phyloP scores from a whole-genome alignment of 37 sponge, comb jelly and placozoan species.

The Spongilla lacustris region DNA sequence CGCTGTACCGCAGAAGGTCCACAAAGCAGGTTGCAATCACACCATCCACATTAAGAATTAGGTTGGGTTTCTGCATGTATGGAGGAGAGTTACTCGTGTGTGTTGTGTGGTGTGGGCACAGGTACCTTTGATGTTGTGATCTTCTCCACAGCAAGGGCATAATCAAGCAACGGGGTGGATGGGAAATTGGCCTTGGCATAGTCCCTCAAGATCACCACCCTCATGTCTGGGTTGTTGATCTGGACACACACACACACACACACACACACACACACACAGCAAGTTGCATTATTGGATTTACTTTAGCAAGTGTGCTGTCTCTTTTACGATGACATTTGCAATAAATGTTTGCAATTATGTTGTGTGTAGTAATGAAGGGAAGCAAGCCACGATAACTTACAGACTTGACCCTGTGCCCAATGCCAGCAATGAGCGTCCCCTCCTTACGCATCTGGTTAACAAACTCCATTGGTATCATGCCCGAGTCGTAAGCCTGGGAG shows the following conservation, averaged over 20 bases:
- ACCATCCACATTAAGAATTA: constrained; percentile 98
- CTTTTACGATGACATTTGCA: too few species aligned
- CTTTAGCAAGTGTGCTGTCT: too few species aligned
- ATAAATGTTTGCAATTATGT: too few species aligned
- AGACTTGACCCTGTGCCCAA: constrained; percentile 99
- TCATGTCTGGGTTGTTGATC: constrained; percentile 94
- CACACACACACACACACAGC: constrained; percentile 40
- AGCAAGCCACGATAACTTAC: too few species aligned
- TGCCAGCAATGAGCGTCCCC: constrained; percentile 94
- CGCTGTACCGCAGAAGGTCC: constrained; percentile 88
- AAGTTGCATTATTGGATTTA: too few species aligned
- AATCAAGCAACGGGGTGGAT: constrained; percentile 87
- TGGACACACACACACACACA: constrained; percentile 26
- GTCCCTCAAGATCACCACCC: constrained; percentile 89
- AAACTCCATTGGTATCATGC: constrained; percentile 96
- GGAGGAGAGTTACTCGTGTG: not conserved
- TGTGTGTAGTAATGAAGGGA: constrained; percentile 3
- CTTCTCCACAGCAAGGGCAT: constrained; percentile 96
- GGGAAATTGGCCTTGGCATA: constrained; percentile 90
- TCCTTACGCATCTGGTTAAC: constrained; percentile 93
- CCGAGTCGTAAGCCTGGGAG: constrained; percentile 87
- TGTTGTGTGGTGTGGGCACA: not conserved
- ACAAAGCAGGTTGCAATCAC: constrained; percentile 93
- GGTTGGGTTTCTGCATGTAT: constrained; percentile 88
- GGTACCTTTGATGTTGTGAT: constrained; percentile 93